Conservation (phyloP, 2,888 invertebrate genomes). For the Diaprepes abbreviatus region DNA sequence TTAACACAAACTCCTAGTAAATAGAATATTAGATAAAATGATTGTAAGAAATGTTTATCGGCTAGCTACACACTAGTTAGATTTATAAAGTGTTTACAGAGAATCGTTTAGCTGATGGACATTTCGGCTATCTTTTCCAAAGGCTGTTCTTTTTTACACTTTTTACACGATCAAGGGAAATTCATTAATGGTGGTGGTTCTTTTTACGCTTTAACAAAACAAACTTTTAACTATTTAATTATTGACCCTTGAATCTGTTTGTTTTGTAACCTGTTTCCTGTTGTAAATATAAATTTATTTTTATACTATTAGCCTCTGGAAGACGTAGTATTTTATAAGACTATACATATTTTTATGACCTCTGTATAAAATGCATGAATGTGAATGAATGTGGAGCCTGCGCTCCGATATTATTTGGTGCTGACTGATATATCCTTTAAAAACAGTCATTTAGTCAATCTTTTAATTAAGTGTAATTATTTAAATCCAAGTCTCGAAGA, state of each 20-base stretch:
- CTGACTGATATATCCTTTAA: conserved; percentile 65
- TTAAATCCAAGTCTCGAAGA: conserved; percentile 13
- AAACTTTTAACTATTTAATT: conserved; percentile 54
- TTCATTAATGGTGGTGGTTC: conserved; percentile 63
- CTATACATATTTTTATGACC: conserved; percentile 64
- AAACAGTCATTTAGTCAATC: conserved; percentile 67
- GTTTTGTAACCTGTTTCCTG: conserved; percentile 51
- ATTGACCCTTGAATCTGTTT: conserved; percentile 58
- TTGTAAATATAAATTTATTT: conserved; percentile 59
- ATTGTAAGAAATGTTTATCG: conserved; percentile 53
- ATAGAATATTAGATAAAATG: conserved; percentile 53
- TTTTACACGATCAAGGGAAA: conserved; percentile 62
- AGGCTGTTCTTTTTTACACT: conserved; percentile 59
- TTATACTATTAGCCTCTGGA: conserved; percentile 64
- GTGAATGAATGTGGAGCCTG: conserved; percentile 60
- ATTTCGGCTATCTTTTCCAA: conserved; percentile 66
- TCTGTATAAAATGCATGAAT: conserved; percentile 68
- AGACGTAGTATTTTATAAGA: conserved; percentile 63
- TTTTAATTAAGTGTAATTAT: conserved; percentile 52
- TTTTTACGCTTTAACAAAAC: conserved; percentile 53
- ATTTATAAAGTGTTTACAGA: conserved; percentile 24
- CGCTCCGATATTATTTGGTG: conserved; percentile 62
- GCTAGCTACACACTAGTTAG: conserved; percentile 46
- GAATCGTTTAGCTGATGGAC: conserved; percentile 49
- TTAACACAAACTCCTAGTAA: conserved; percentile 53